Conservation (phyloP, 2,797 vertebrate genomes). For the Malurus leucopterus region DNA sequence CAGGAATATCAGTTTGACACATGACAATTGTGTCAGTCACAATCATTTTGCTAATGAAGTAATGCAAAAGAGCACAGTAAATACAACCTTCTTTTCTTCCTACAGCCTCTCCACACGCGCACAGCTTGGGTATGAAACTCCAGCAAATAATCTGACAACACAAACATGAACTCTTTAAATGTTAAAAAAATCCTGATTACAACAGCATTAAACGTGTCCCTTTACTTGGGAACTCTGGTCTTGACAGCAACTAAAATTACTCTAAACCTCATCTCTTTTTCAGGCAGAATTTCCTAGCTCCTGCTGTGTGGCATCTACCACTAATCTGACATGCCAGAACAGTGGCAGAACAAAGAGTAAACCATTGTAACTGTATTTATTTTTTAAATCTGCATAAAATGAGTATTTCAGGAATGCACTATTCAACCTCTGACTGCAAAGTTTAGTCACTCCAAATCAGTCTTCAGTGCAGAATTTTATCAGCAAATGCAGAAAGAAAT, state of each 20-base stretch:
- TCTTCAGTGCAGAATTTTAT: slow-evolving; percentile 44
- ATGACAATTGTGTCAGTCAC: background rate
- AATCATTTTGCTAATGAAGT: background rate
- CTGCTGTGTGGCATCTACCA: slow-evolving; percentile 60
- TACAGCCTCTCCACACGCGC: background rate
- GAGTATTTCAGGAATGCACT: slow-evolving; percentile 38
- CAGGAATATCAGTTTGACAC: background rate
- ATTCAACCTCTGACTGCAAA: slow-evolving; percentile 54
- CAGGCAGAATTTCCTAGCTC: slow-evolving; percentile 51
- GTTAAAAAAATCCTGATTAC: slow-evolving; percentile 67
- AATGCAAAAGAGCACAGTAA: background rate
- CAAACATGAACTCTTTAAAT: slow-evolving; percentile 44
- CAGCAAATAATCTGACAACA: slow-evolving; percentile 59
- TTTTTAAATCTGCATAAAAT: slow-evolving; percentile 67
- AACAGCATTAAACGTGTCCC: slow-evolving; percentile 60
- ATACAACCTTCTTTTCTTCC: background rate
- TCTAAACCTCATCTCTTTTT: slow-evolving; percentile 57
- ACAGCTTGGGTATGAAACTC: slow-evolving; percentile 2
- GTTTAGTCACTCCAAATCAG: slow-evolving; percentile 40
- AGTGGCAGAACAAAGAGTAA: slow-evolving; percentile 60
- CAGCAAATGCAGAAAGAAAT: slow-evolving; percentile 30
- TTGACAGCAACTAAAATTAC: slow-evolving; percentile 62
- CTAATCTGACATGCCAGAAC: slow-evolving; percentile 65
- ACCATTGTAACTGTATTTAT: slow-evolving; percentile 62
- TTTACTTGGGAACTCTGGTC: slow-evolving; percentile 54